These are phyloP conservation scores for Dilophus febrilis DNA, from an alignment of 2,888 invertebrate species.

Conservation along the genomic window DNA sequence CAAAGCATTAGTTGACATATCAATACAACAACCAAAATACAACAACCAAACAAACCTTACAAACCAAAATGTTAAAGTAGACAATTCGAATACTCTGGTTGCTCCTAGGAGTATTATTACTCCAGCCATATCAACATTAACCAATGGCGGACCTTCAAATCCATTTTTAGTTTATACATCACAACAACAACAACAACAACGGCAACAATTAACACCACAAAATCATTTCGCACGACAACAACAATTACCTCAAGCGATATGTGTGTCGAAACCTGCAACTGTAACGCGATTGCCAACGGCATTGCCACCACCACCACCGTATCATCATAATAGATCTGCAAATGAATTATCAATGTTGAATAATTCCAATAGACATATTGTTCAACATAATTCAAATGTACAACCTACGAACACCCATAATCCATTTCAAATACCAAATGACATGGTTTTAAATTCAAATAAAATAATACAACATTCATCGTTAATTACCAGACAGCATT, in stretches of 20 bases:
- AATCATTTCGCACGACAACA: not conserved
- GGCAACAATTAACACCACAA: not conserved
- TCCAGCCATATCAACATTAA: conserved; percentile 18
- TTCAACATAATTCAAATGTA: too few relatives aligned
- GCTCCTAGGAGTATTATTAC: not conserved
- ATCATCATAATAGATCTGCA: not conserved
- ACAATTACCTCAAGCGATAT: not conserved
- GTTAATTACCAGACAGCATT: too few relatives aligned
- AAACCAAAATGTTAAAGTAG: conserved; percentile 7
- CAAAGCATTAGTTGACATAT: conserved; percentile 44
- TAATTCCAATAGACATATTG: too few relatives aligned
- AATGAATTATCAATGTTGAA: too few relatives aligned
- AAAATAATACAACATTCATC: too few relatives aligned
- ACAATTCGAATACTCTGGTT: conserved; percentile 4
- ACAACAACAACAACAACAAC: conserved; percentile 1
- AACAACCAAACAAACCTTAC: conserved; percentile 25
- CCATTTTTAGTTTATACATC: conserved; percentile 3
- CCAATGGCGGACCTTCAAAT: conserved; percentile 15
- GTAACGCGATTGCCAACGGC: not conserved
- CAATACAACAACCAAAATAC: conserved; percentile 30
- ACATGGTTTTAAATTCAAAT: too few relatives aligned
- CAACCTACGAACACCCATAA: too few relatives aligned
- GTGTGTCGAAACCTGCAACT: too few relatives aligned
- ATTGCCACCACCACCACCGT: conserved; percentile 1
- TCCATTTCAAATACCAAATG: too few relatives aligned